Evolutionary conservation across 2,113 vertebrate genomes (phyloP).

Genomic region (Oncorhynchus mykiss): DNA sequence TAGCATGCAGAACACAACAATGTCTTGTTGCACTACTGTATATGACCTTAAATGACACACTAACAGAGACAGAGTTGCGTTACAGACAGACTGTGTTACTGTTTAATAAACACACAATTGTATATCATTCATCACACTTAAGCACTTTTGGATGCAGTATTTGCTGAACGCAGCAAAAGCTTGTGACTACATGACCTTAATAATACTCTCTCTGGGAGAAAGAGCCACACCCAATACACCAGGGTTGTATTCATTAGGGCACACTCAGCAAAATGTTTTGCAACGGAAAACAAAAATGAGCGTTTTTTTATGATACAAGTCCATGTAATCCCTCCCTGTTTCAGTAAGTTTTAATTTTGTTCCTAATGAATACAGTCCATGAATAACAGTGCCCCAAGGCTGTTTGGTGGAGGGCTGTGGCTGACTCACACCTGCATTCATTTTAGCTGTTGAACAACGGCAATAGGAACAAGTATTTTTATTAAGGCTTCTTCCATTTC

Average conservation of each 20-base stretch:
- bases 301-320: no score
- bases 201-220: background rate
- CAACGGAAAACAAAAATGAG: background rate
- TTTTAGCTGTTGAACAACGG: background rate
- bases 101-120: no score
- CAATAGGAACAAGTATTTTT: background rate
- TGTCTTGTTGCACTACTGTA: background rate
- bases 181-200: background rate
- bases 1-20: background rate
- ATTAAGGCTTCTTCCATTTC: background rate
- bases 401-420: no score
- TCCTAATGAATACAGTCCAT: no score
- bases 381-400: no score
- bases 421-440: background rate
- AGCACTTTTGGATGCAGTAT: background rate
- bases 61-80: background rate
- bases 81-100: no score
- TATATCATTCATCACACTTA: background rate
- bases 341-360: no score
- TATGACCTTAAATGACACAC: background rate
- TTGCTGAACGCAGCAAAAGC: conserved; percentile 2
- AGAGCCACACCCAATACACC: background rate
- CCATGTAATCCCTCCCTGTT: no score
- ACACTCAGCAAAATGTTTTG: no score
- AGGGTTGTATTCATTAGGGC: background rate